Conservation (phyloP, 2,888 invertebrate species). For the Ecdyonurus torrentis region DNA sequence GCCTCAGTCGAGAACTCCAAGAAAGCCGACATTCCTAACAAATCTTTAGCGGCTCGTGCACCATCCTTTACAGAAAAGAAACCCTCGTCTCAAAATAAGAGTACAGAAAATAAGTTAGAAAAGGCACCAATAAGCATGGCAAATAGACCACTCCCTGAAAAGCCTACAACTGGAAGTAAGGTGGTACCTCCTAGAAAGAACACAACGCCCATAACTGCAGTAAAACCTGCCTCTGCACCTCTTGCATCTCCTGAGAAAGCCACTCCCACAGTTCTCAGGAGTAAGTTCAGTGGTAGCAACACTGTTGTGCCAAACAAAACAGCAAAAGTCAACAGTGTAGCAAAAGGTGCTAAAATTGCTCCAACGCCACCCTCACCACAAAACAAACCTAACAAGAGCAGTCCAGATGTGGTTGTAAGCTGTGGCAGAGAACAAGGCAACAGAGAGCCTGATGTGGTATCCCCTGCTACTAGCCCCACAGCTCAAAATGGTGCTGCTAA, state of each 20-base stretch:
- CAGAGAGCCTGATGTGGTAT: not conserved
- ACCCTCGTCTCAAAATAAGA: not conserved
- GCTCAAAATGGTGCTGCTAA: conserved; percentile 2
- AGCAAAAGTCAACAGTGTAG: conserved; percentile 8
- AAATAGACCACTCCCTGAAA: not conserved
- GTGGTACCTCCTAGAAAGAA: not conserved
- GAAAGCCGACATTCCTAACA: not conserved
- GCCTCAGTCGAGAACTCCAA: not conserved
- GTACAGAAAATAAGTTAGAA: not conserved
- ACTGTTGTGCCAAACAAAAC: not conserved
- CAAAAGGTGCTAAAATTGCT: conserved; percentile 5
- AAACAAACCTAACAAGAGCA: conserved; percentile 4
- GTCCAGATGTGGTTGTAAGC: not conserved
- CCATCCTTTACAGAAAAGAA: not conserved
- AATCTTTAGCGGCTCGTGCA: not conserved
- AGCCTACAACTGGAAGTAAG: not conserved
- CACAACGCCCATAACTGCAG: not conserved
- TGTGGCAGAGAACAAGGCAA: not conserved
- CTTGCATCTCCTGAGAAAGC: not conserved
- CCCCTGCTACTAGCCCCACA: not conserved
- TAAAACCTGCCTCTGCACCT: not conserved
- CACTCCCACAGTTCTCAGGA: not conserved
- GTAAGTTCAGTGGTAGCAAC: not conserved
- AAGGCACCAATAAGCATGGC: not conserved
- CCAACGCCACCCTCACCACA: conserved; percentile 6